Conservation (phyloP, 2,797 vertebrate genomes). For the Melanogrammus aeglefinus region DNA sequence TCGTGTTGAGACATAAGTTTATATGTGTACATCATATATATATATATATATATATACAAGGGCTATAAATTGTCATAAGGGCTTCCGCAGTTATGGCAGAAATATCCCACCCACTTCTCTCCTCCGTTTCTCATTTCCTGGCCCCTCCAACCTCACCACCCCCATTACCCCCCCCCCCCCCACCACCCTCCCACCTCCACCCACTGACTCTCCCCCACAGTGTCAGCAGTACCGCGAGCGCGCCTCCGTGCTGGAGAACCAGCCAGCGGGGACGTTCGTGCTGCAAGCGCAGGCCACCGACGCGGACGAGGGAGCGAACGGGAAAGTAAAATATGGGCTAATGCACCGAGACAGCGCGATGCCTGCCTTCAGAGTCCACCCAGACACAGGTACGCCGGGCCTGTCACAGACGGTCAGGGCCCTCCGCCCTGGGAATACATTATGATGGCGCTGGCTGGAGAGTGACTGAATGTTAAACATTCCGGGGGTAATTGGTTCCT, state of each 20-base stretch:
- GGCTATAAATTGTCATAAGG: background rate
- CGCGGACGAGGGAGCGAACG: constrained; percentile 87
- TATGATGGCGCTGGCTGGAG: background rate
- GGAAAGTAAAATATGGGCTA: constrained; percentile 87
- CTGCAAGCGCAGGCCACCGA: constrained; percentile 86
- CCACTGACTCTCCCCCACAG: constrained; percentile 52
- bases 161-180: background rate
- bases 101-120: background rate
- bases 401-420: background rate
- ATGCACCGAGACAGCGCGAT: constrained; percentile 85
- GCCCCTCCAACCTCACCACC: background rate
- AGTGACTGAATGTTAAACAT: background rate
- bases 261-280: constrained; percentile 84
- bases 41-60: background rate
- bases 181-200: constrained; percentile 19
- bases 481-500: background rate
- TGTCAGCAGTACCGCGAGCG: constrained; percentile 83
- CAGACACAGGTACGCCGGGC: constrained; percentile 81
- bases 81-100: background rate
- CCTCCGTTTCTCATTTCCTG: too few species aligned
- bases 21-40: background rate
- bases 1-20: background rate
- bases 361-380: constrained; percentile 85
- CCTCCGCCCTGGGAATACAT: background rate
- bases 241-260: constrained; percentile 86